Base-by-base conservation (phyloP, 2,888 invertebrate genomes). In the Trissolcus japonicus region DNA sequence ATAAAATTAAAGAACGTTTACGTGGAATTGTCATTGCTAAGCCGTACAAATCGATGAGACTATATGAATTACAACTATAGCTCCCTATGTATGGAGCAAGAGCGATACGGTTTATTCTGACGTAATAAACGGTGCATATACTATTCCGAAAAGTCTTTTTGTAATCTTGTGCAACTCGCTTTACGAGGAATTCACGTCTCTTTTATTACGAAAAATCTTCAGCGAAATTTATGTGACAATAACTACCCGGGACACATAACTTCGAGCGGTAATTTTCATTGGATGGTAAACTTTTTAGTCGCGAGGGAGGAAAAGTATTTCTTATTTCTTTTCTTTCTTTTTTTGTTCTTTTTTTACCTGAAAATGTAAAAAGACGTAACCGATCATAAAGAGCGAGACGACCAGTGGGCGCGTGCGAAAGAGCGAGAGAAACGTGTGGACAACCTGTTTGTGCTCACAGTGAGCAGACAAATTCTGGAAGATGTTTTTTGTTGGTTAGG, bases 401-500 rank as follows among this genome's bases (percentile, higher is more conserved):
- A 40, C 35, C 9, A 35, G 35, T 11, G 56, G 54, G 48, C 54
- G 67, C 25, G 11, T 69, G 60, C 78, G 78, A 29, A 79, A 59
- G 81, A 66, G 78, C 57, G 82, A 84, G 79, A 63, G 81, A 83
- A 83, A 84, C 67, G 77, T 80, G 81, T 83, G 72, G 83, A 83
- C 85, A 84, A 85, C 85, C 84, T 85, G 85, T 85, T 83, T 80
- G 81, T 80, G 77, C 63, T 21, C 63, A 57, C 61, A 60, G 60
- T 65, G 66, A 62, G 53, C 41, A 25, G 48, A 53, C 73, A 14
- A 60, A 59, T 59, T 14, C 65, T 66, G 46, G 41, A 63, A 67
- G 46, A 68, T 73, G 41, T 78, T 71, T 50, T 66, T 75, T 71
- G 71, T 75, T 53, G 74, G 71, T 78, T 75, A 78, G 62, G 62